These are phyloP conservation scores for Anguilla megastoma DNA, from an alignment of 2,797 vertebrate species.

Conservation along the genomic window DNA sequence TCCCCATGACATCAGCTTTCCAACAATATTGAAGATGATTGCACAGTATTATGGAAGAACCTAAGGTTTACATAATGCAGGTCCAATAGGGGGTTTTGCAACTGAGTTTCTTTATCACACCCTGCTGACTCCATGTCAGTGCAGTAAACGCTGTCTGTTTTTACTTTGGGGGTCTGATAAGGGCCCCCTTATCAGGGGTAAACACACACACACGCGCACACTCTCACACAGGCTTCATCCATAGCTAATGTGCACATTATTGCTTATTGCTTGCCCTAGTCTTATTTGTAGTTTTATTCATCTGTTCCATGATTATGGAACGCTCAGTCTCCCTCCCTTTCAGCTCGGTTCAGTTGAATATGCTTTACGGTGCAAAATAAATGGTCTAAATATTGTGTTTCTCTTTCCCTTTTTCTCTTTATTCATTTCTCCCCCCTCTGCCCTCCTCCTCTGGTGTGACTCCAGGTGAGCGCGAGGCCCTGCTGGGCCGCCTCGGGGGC, in stretches of 20 bases:
- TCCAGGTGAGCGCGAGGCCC: constrained; percentile 71
- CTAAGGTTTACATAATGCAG: too few relatives aligned
- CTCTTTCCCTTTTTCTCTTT: neutral
- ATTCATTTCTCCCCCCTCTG: neutral
- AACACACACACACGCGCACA: neutral
- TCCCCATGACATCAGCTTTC: too few relatives aligned
- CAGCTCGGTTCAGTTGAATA: neutral
- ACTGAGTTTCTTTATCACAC: too few relatives aligned
- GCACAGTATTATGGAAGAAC: too few relatives aligned
- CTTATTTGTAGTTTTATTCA: neutral
- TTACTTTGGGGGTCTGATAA: too few relatives aligned
- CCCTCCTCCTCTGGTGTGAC: neutral
- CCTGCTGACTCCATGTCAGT: too few relatives aligned
- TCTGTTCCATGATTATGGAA: neutral
- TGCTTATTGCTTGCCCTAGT: neutral
- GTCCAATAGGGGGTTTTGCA: too few relatives aligned
- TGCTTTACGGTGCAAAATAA: neutral
- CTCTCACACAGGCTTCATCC: neutral
- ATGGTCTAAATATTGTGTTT: neutral
- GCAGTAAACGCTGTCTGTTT: too few relatives aligned
- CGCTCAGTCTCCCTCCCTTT: neutral
- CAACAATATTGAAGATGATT: too few relatives aligned
- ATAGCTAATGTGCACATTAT: neutral
- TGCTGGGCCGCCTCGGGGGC: constrained; percentile 68
- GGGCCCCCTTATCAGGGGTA: too few relatives aligned